Evolutionary conservation across 2,797 vertebrate species (phyloP).

Genomic region (Falco peregrinus): DNA sequence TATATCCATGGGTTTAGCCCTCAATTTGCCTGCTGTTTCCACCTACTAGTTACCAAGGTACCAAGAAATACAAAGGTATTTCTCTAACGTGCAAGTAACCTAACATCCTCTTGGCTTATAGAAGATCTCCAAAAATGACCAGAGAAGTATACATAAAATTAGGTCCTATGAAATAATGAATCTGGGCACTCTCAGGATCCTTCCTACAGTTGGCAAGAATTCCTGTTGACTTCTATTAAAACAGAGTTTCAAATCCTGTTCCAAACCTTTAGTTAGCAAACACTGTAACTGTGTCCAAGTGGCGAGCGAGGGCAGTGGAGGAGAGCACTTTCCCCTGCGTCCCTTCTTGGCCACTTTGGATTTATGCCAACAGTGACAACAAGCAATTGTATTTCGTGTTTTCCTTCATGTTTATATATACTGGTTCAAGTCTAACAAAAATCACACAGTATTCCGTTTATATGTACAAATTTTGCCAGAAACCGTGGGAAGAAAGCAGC

Average conservation of each 20-base stretch:
- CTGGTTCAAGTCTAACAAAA: neutral
- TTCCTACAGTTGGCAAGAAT: neutral
- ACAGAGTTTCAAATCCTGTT: neutral
- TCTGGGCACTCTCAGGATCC: neutral
- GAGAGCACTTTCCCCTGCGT: neutral
- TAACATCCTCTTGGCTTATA: neutral
- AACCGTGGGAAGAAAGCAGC: neutral
- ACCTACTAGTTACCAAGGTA: neutral
- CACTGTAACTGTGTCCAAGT: neutral
- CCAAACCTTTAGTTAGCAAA: neutral
- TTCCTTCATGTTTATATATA: neutral
- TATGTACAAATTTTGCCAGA: neutral
- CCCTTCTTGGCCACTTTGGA: neutral
- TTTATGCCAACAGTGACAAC: neutral
- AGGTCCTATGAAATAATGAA: neutral
- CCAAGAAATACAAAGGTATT: neutral
- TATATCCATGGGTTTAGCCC: neutral
- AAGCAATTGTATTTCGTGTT: neutral
- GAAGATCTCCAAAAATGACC: neutral
- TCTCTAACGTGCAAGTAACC: neutral
- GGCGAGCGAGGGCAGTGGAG: neutral
- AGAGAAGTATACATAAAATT: neutral
- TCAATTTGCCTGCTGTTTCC: neutral
- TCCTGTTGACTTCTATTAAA: neutral
- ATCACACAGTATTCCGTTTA: neutral